Evolutionary conservation across 2,888 invertebrate genomes (phyloP), one percentile per base, ranked within the genome.

Genomic region (Tetrapedia diversipes): DNA sequence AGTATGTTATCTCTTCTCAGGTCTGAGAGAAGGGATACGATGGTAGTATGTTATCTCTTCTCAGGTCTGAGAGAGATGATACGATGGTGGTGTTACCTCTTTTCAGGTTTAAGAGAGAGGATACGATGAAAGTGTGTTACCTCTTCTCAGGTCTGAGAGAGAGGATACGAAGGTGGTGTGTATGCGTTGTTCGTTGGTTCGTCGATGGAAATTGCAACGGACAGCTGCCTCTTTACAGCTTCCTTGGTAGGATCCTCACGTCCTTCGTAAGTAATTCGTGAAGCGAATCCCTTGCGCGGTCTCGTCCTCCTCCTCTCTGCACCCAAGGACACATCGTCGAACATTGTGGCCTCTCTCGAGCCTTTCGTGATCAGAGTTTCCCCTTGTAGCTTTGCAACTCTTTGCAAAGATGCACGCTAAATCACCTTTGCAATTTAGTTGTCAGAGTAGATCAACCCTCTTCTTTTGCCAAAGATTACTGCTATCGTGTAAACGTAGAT

Each of bases 241-340:
- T 72, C 70, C 73, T 88, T 85, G 74, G 81, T 83, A 89, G 79
- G 83, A 85, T 81, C 66, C 77, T 88, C 89, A 88, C 89, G 89
- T 88, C 68, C 79, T 77, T 85, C 82, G 78, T 86, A 87, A 87
- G 86, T 86, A 87, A 89, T 87, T 89, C 87, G 88, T 88, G 89
- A 82, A 87, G 82, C 77, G 88, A 89, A 88, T 89, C 80, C 27
- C 82, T n/a, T n/a, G 76, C 80, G n/a, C 79, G 83, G 75, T 83
- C 79, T 83, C 79, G 77, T 85, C 81, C 81, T 80, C 81, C 27
- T 69, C 49, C n/a, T n/a, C n/a, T n/a, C n/a, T n/a, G n/a, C n/a
- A n/a, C n/a, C n/a, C n/a, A n/a, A n/a, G n/a, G n/a, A n/a, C n/a
- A n/a, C n/a, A n/a, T n/a, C n/a, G n/a, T n/a, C n/a, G n/a, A n/a